Percentiles rank a stretch among this genome's conserved stretches.
Evolutionary conservation across 2,113 vertebrate species (phyloP).

Genomic region (Bettongia penicillata): DNA sequence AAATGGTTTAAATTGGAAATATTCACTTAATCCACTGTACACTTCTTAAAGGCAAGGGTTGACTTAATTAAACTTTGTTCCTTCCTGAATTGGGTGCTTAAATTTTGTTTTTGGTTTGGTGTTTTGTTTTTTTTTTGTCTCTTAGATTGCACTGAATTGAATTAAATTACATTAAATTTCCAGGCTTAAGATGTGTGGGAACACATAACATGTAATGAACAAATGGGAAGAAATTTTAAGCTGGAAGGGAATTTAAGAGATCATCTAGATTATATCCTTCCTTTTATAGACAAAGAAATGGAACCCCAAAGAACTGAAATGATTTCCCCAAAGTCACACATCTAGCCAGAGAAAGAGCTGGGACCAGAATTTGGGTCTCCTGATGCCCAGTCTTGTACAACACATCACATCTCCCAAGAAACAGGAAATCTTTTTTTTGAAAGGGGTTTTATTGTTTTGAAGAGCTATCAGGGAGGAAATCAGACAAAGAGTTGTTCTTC

Average conservation of each 20-base stretch:
- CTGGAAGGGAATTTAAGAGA: too few relatives aligned
- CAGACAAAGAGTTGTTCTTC: constrained; percentile 20
- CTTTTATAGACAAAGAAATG: not conserved
- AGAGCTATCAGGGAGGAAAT: constrained; percentile 50
- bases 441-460: constrained; percentile 22
- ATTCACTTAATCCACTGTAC: not conserved
- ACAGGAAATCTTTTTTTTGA: not conserved
- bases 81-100: not conserved
- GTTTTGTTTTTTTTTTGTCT: not conserved
- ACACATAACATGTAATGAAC: not conserved
- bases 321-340: not conserved
- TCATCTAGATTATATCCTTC: too few relatives aligned
- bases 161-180: not conserved
- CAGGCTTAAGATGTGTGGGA: not conserved
- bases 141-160: not conserved
- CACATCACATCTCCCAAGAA: not conserved
- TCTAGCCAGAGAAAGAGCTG: not conserved
- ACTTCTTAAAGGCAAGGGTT: not conserved
- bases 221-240: not conserved
- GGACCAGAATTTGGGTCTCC: not conserved
- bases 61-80: not conserved
- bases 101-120: not conserved
- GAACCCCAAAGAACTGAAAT: not conserved
- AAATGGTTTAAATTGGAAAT: too few relatives aligned
- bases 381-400: not conserved